Evolutionary conservation across 2,888 invertebrate species (phyloP).

Genomic region (Notocelia uddmanniana): DNA sequence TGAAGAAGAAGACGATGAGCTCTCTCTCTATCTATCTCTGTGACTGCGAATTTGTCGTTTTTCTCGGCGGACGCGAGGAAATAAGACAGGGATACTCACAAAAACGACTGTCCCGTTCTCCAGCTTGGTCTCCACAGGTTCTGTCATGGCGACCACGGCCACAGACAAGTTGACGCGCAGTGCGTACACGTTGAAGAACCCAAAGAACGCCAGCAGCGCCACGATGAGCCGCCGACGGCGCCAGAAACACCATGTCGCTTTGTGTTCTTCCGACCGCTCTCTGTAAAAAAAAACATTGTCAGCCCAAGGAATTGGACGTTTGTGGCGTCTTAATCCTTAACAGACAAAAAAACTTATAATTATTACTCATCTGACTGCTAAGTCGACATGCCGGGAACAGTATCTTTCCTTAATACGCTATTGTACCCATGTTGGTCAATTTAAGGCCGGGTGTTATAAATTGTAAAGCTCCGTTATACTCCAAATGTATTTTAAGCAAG

Average conservation of each 20-base stretch:
- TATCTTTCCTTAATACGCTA: no score
- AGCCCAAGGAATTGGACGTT: neutral
- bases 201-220: constrained; percentile 92
- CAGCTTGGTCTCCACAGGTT: constrained; percentile 86
- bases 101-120: constrained; percentile 87
- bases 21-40: no score
- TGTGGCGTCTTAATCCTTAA: no score
- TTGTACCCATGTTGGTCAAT: no score
- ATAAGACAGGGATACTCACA: constrained; percentile 74
- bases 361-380: no score
- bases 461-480: no score
- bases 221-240: constrained; percentile 90
- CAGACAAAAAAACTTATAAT: no score
- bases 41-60: no score
- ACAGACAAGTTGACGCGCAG: constrained; percentile 95
- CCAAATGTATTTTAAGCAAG: neutral
- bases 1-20: constrained; percentile 92
- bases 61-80: no score
- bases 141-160: constrained; percentile 97
- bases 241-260: constrained; percentile 89
- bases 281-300: constrained; percentile 60
- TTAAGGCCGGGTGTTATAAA: no score
- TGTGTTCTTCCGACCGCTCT: constrained; percentile 67
- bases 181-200: constrained; percentile 94
- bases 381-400: no score